phyloP scores from a whole-genome alignment of 2,113 vertebrate species.

The Tonatia bakeri region DNA sequence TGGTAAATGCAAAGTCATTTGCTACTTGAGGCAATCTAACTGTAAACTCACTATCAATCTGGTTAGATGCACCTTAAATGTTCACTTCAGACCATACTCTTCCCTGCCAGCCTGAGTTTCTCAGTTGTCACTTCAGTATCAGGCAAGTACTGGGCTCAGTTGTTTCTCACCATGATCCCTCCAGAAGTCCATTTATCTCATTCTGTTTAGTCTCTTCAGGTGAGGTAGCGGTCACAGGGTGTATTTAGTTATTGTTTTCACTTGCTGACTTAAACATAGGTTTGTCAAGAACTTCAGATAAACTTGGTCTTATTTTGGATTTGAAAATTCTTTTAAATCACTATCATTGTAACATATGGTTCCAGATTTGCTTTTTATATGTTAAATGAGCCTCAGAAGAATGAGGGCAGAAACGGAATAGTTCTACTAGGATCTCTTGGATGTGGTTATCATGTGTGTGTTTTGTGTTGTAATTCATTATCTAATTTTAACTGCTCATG shows the following conservation, averaged over 20 bases:
- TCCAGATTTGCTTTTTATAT: neutral
- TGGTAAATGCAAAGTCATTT: neutral
- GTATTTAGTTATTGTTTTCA: neutral
- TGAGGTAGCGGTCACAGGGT: neutral
- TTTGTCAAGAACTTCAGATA: conserved; percentile 19
- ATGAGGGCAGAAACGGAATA: neutral
- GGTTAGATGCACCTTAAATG: no score
- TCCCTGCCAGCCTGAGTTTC: neutral
- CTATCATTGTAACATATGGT: neutral
- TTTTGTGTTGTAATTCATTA: neutral
- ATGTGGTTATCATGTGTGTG: neutral
- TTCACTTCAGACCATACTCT: neutral
- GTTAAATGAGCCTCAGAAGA: neutral
- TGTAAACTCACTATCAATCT: neutral
- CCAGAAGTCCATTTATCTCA: neutral
- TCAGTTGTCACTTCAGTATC: neutral
- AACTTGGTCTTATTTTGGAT: neutral
- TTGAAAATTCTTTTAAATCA: conserved; percentile 6
- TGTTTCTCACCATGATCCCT: neutral
- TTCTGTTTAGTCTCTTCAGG: neutral
- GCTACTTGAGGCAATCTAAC: neutral
- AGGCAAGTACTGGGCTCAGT: neutral
- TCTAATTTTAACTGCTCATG: neutral
- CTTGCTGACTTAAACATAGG: neutral
- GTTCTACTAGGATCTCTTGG: neutral